Conservation (phyloP, 2,888 invertebrate species). For the Phortica magna region DNA sequence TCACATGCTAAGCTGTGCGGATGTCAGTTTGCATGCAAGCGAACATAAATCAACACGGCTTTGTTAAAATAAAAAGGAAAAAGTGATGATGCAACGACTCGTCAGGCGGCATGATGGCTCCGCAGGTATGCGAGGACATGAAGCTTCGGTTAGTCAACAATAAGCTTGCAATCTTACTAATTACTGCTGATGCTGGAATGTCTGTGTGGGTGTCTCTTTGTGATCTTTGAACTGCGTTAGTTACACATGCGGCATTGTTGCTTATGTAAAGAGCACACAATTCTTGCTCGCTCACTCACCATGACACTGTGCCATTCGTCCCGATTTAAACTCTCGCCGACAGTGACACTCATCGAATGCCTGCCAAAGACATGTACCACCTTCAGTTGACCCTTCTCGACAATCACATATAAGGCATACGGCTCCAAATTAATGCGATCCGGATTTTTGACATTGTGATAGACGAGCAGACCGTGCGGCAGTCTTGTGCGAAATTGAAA, state of each 20-base stretch:
- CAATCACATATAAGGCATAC: slow-evolving; percentile 93
- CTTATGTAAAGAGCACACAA: too few species aligned
- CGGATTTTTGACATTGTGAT: slow-evolving; percentile 94
- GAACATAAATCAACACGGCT: slow-evolving; percentile 66
- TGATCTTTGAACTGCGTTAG: slow-evolving; percentile 8
- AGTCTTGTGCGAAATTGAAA: slow-evolving; percentile 92
- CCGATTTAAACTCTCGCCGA: slow-evolving; percentile 91
- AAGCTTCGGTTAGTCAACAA: slow-evolving; percentile 30
- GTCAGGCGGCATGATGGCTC: neutral
- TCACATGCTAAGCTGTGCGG: neutral
- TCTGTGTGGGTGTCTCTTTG: slow-evolving; percentile 44
- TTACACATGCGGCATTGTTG: neutral
- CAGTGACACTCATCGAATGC: slow-evolving; percentile 88
- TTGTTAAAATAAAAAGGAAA: slow-evolving; percentile 58
- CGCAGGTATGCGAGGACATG: slow-evolving; percentile 8
- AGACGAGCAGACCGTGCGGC: slow-evolving; percentile 92
- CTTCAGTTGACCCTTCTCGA: slow-evolving; percentile 94
- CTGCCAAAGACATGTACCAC: slow-evolving; percentile 95
- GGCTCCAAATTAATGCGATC: slow-evolving; percentile 88
- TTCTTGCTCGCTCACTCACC: slow-evolving; percentile 77
- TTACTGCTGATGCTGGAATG: slow-evolving; percentile 58
- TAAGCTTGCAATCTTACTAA: slow-evolving; percentile 67
- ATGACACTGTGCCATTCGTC: slow-evolving; percentile 95
- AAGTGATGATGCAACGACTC: slow-evolving; percentile 65
- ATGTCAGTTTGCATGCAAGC: slow-evolving; percentile 48